Percentiles rank a stretch among this genome's conserved stretches.
Conservation (phyloP, 2,113 vertebrate genomes). For the Tautogolabrus adspersus region DNA sequence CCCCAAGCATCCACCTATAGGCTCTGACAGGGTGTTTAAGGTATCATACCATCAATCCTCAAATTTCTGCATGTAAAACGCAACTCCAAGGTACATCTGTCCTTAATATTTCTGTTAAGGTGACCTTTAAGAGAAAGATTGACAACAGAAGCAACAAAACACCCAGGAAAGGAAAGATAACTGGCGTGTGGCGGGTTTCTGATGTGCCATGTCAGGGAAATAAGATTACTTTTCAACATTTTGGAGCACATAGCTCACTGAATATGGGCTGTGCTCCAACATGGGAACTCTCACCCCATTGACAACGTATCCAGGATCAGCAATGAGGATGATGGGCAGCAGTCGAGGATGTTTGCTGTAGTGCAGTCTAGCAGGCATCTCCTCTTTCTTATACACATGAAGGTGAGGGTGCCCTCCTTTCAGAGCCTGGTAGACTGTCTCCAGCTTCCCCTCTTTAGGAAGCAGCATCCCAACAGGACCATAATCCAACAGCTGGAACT, state of each 20-base stretch:
- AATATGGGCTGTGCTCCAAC: not conserved
- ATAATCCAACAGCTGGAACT: conserved; percentile 90
- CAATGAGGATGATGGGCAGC: conserved; percentile 84
- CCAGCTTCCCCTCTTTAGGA: conserved; percentile 88
- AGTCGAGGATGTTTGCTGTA: conserved; percentile 85
- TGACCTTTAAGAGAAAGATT: too few relatives aligned
- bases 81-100: too few relatives aligned
- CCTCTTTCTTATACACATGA: conserved; percentile 89
- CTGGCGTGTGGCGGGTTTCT: too few relatives aligned
- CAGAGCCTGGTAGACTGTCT: conserved; percentile 86
- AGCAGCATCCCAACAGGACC: conserved; percentile 87
- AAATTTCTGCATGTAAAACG: too few relatives aligned
- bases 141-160: not conserved
- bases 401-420: conserved; percentile 86
- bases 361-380: conserved; percentile 84
- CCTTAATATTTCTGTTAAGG: too few relatives aligned
- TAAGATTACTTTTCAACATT: too few relatives aligned
- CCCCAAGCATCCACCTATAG: too few relatives aligned
- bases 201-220: too few relatives aligned
- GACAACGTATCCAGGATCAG: conserved; percentile 89
- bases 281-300: conserved; percentile 84
- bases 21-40: too few relatives aligned
- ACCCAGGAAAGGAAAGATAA: too few relatives aligned
- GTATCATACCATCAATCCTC: too few relatives aligned
- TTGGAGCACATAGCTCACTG: too few relatives aligned